Percentiles rank a stretch among this genome's conserved stretches.
phyloP scores from a whole-genome alignment of 2,113 vertebrate species.

The Rhea pennata region DNA sequence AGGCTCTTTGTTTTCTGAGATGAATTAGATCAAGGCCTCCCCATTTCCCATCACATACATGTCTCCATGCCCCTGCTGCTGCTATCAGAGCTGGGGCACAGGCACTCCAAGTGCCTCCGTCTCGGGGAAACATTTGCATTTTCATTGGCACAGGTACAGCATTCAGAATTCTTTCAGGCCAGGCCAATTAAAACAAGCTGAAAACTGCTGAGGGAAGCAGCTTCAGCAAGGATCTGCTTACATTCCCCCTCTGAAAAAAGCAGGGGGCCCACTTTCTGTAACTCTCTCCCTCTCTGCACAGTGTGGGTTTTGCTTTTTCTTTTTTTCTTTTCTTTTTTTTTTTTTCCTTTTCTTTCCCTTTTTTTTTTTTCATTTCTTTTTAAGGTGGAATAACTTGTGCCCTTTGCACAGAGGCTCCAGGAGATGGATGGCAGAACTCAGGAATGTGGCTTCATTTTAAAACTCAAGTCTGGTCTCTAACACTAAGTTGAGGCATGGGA shows the following conservation, averaged over 20 bases:
- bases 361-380: background rate
- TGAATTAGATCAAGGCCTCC: background rate
- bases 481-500: background rate
- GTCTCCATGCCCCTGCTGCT: constrained; percentile 43
- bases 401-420: constrained; percentile 1
- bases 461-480: background rate
- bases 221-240: constrained; percentile 78
- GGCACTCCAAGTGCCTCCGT: background rate
- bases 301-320: background rate
- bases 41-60: background rate
- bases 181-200: constrained; percentile 82
- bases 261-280: constrained; percentile 60
- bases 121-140: constrained; percentile 71
- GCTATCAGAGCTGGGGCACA: constrained; percentile 31
- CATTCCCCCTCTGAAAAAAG: constrained; percentile 71
- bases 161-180: constrained; percentile 78
- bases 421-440: constrained; percentile 39
- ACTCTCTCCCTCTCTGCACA: constrained; percentile 58
- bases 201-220: constrained; percentile 75
- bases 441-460: constrained; percentile 18
- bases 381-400: constrained; percentile 63
- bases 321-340: background rate
- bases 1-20: constrained; percentile 24
- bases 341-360: background rate
- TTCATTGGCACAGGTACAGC: constrained; percentile 79